Conservation (phyloP, 2,888 invertebrate genomes). For the Odontothrips loti region DNA sequence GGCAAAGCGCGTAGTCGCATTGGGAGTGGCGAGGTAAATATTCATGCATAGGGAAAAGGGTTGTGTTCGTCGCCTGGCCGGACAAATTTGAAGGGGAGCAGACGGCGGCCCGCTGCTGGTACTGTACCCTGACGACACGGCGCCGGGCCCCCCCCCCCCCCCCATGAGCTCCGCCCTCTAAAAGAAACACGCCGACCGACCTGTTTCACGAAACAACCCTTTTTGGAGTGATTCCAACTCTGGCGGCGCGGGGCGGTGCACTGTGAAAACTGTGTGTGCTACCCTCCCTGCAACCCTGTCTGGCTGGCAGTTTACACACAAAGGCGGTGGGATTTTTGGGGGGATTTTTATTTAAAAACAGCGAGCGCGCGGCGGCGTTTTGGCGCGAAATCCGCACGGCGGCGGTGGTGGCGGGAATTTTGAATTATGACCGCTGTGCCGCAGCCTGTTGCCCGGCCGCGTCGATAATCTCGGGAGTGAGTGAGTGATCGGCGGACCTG, state of each 20-base stretch:
- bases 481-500: not conserved
- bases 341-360: no score
- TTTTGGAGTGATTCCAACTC: slow-evolving; percentile 24
- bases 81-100: not conserved
- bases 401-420: not conserved
- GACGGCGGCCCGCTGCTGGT: not conserved
- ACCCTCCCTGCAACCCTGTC: no score
- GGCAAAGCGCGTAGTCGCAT: no score
- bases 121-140: not conserved
- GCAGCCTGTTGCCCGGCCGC: not conserved
- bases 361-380: not conserved
- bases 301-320: no score
- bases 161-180: not conserved
- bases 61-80: not conserved
- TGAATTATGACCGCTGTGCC: not conserved
- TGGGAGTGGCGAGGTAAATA: not conserved
- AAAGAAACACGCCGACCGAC: slow-evolving; percentile 8
- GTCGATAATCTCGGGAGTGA: not conserved
- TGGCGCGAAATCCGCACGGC: not conserved
- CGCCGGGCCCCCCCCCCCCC: not conserved
- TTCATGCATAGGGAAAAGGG: slow-evolving; percentile 1
- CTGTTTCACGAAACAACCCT: slow-evolving; percentile 26
- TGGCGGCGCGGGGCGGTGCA: not conserved
- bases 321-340: no score
- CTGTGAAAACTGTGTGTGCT: not conserved